phyloP scores from a whole-genome alignment of 2,888 invertebrate species.

The Taenaris catops region DNA sequence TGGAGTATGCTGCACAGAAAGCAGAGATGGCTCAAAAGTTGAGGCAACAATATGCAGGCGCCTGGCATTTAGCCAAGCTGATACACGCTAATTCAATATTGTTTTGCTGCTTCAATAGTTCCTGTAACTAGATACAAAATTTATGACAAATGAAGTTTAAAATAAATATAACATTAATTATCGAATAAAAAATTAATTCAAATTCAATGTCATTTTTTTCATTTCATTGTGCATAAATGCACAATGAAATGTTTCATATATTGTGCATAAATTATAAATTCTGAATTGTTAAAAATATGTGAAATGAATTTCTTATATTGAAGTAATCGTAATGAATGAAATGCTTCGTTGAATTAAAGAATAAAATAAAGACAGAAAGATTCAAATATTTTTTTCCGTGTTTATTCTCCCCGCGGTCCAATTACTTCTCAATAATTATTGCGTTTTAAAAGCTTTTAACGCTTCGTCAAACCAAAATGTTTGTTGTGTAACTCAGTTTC shows the following conservation, averaged over 20 bases:
- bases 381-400: too few relatives aligned
- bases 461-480: constrained; percentile 5
- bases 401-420: too few relatives aligned
- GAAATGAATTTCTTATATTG: too few relatives aligned
- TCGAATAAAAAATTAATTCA: neutral
- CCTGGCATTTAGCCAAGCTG: constrained; percentile 59
- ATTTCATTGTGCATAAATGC: too few relatives aligned
- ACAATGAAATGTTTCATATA: too few relatives aligned
- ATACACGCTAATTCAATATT: constrained; percentile 74
- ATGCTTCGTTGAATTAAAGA: too few relatives aligned
- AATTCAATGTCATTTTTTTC: too few relatives aligned
- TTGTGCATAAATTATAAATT: too few relatives aligned
- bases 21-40: constrained; percentile 35
- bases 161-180: neutral
- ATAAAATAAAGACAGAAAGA: too few relatives aligned
- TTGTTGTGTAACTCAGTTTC: constrained; percentile 6
- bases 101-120: constrained; percentile 3
- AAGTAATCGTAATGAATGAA: too few relatives aligned
- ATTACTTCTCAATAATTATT: neutral
- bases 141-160: neutral
- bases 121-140: constrained; percentile 1
- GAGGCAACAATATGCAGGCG: constrained; percentile 31
- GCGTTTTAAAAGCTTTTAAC: neutral
- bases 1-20: too few relatives aligned
- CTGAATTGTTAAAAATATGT: too few relatives aligned